These are phyloP conservation scores for Enteromius unitaeniatus DNA, from an alignment of 2,797 vertebrate species.

Conservation along the genomic window DNA sequence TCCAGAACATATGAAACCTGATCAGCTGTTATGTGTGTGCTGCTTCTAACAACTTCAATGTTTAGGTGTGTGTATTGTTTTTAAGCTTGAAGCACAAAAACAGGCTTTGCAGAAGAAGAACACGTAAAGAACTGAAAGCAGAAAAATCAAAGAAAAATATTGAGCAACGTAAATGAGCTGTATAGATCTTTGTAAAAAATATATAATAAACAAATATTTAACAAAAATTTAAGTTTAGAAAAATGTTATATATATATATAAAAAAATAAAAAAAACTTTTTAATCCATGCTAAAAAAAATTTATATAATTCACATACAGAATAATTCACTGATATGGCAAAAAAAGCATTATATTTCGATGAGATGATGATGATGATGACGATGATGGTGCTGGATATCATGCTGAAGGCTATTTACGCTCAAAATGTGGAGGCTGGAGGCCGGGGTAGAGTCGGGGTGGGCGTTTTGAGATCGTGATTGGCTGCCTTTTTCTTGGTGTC, in stretches of 20 bases:
- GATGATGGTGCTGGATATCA: constrained; percentile 58
- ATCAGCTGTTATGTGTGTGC: constrained; percentile 22
- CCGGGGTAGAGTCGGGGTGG: constrained; percentile 82
- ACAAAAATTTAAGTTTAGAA: not conserved
- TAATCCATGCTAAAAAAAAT: not conserved
- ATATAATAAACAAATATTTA: not conserved
- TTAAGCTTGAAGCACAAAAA: constrained; percentile 5
- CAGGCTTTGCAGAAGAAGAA: constrained; percentile 21
- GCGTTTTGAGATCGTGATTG: constrained; percentile 97
- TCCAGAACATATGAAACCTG: constrained; percentile 31
- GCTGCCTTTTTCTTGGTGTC: constrained; percentile 88
- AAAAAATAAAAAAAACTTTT: not conserved
- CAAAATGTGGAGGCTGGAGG: constrained; percentile 74
- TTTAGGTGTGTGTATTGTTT: constrained; percentile 23
- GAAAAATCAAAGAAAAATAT: not conserved
- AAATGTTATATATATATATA: not conserved
- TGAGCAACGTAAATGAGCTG: not conserved
- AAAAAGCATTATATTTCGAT: constrained; percentile 20
- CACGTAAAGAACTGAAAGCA: not conserved
- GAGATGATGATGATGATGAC: constrained; percentile 48
- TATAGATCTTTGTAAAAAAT: not conserved
- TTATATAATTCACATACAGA: constrained; percentile 6
- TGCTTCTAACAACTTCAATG: not conserved
- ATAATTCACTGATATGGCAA: constrained; percentile 13
- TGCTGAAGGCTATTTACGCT: constrained; percentile 82